These are phyloP conservation scores for Riparia riparia DNA, from an alignment of 2,113 vertebrate genomes.

Conservation along the genomic window DNA sequence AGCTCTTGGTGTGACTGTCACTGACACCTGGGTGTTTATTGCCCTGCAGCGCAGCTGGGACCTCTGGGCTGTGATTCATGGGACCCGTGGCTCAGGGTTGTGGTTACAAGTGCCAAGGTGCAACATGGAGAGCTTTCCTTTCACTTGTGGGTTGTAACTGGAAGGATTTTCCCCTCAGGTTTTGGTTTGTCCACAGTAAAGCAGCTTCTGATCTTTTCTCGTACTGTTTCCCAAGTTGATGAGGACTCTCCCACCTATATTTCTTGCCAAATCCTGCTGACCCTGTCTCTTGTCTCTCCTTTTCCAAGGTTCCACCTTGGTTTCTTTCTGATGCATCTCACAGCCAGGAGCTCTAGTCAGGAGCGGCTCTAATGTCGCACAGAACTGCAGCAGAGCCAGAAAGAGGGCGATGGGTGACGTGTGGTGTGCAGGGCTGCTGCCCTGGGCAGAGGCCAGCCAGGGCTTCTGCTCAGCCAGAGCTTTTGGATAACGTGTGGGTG, in stretches of 20 bases:
- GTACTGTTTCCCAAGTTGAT: fast-evolving
- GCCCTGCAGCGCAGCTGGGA: fast-evolving
- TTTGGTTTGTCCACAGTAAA: neutral
- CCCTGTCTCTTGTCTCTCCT: neutral
- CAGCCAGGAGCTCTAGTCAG: neutral
- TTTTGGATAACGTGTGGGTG: fast-evolving
- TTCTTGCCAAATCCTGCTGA: neutral
- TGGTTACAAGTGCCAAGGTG: fast-evolving
- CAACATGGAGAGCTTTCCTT: neutral
- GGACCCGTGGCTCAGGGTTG: fast-evolving
- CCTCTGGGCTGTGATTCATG: fast-evolving
- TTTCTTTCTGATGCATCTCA: neutral
- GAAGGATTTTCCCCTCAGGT: neutral
- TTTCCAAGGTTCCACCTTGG: neutral
- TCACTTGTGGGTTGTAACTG: neutral
- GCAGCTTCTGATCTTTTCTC: neutral
- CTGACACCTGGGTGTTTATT: neutral
- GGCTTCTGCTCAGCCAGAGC: neutral
- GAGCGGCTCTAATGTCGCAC: neutral
- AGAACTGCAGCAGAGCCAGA: neutral
- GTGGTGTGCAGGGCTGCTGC: neutral
- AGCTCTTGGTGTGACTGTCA: neutral
- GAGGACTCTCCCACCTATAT: fast-evolving
- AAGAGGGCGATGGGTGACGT: fast-evolving
- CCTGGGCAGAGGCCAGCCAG: fast-evolving